Base-by-base conservation (phyloP, 2,888 invertebrate genomes). In the Athrips mouffetella region DNA sequence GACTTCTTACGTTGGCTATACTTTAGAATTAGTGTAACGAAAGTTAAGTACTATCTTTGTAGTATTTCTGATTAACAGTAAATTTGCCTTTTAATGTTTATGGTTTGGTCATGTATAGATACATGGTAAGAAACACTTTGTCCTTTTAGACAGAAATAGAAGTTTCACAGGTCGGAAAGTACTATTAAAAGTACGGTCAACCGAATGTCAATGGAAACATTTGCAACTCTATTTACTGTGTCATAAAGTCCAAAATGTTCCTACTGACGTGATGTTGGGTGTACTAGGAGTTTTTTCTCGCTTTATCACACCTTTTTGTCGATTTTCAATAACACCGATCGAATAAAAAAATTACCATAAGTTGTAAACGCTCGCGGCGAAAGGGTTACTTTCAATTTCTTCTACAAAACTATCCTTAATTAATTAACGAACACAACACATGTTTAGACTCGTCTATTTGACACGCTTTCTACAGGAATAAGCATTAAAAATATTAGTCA, bases 351-450 rank as follows among this genome's bases (percentile, higher is more conserved):
- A 39, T 37, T 40, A 44, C 11, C 35, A 49, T 30, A 31, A 37
- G 11, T 21, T 5, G 23, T n/a, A 18, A 18, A 1, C 23, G 33
- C 44, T 46, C 37, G 41, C 31, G 10, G 51, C 60, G 55, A 66
- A 73, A 73, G 70, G 79, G 74, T 73, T 70, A 82, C 86, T 86
- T 87, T 87, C 86, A 84, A 83, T 87, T 86, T 87, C 77, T 74
- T 71, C 57, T 11, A 21, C 10, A 11, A 11, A 20, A 21, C 37
- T 21, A n/a, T 37, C 11, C 37, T 37, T 79, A 82, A 85, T 84
- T 83, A 85, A 85, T 82, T 80, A 84, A 86, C 80, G 78, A 72
- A 65, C 71, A 63, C 67, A 80, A 79, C 87, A 88, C 73, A 88
- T 88, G 87, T 83, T 85, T 86, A 66, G 76, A 80, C 70, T 68